Conservation (phyloP, 2,113 vertebrate genomes). For the Podarcis raffonei region DNA sequence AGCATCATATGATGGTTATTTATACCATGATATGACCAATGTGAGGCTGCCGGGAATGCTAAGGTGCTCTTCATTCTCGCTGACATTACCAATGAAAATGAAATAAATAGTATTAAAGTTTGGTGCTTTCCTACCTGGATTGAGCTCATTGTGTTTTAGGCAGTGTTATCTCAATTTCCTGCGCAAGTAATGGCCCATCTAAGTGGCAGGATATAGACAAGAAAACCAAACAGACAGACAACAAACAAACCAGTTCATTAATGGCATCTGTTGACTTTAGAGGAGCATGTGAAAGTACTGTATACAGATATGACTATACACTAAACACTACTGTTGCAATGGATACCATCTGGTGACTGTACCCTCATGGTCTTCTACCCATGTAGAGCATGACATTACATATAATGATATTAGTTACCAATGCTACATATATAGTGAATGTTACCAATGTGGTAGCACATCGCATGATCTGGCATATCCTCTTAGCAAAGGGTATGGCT, state of each 20-base stretch:
- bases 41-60: neutral
- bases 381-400: neutral
- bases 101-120: slow-evolving; percentile 14
- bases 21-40: neutral
- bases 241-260: neutral
- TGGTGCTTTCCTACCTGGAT: neutral
- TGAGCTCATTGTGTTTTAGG: neutral
- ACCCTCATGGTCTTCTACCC: neutral
- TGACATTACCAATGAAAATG: neutral
- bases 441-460: neutral
- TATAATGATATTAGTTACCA: too few species aligned
- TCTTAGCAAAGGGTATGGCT: neutral
- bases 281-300: neutral
- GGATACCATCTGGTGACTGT: too few species aligned
- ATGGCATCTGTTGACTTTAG: neutral
- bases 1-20: slow-evolving; percentile 4
- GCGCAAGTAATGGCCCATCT: neutral
- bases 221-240: neutral
- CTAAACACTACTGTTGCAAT: neutral
- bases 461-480: neutral
- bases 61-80: neutral
- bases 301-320: too few species aligned
- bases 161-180: neutral
- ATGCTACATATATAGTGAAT: neutral
- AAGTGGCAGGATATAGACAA: neutral